Percentiles rank a stretch among this genome's conserved stretches.
Evolutionary conservation across 2,113 vertebrate species (phyloP).

Genomic region (Datnioides undecimradiatus): DNA sequence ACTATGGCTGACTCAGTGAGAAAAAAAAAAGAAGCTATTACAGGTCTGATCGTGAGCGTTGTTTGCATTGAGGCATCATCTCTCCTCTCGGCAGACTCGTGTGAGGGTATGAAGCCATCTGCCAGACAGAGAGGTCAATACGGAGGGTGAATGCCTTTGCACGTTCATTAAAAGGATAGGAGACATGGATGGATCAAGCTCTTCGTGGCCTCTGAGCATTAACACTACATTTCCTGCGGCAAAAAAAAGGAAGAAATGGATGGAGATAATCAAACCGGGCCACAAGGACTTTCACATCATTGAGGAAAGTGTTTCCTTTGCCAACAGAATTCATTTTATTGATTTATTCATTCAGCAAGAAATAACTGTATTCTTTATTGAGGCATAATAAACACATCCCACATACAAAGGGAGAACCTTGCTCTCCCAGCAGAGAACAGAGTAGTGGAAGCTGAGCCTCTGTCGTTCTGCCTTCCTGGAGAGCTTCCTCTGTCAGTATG

Average conservation of each 20-base stretch:
- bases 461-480: conserved; percentile 50
- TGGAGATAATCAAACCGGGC: conserved; percentile 24
- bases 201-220: conserved; percentile 34
- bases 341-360: conserved; percentile 38
- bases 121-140: conserved; percentile 58
- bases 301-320: conserved; percentile 32
- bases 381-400: conserved; percentile 43
- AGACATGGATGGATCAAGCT: conserved; percentile 31
- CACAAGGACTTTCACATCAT: conserved; percentile 8
- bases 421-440: conserved; percentile 50
- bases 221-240: conserved; percentile 25
- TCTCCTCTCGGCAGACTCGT: conserved; percentile 45
- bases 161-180: conserved; percentile 47
- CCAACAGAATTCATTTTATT: conserved; percentile 39
- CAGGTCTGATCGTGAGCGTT: conserved; percentile 69
- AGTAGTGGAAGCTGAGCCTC: conserved; percentile 40
- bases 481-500: conserved; percentile 63
- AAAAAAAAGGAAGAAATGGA: conserved; percentile 29
- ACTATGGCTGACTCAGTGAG: conserved; percentile 55
- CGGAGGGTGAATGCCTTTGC: conserved; percentile 40
- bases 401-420: conserved; percentile 29
- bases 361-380: conserved; percentile 47
- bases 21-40: conserved; percentile 67
- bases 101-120: conserved; percentile 59
- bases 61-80: conserved; percentile 75